Evolutionary conservation across 2,888 invertebrate genomes (phyloP), one percentile per base, ranked within the genome.

Genomic region (Alsophila aescularia): DNA sequence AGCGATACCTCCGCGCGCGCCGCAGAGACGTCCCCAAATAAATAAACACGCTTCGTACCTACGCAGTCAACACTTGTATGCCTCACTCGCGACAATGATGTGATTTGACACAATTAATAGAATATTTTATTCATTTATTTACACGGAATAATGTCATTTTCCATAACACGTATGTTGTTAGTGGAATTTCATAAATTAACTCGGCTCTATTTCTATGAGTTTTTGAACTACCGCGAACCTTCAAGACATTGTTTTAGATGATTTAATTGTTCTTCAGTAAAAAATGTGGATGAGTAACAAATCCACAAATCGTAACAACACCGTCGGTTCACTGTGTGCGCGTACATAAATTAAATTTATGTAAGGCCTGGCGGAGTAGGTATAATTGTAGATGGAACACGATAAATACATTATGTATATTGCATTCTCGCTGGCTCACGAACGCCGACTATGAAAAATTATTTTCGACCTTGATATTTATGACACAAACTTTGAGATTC

Each of bases 1-100:
- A 60, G 56, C 66, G 64, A 64, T 74, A 83, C 73, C 73, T 79
- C 77, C 72, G 72, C 67, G 67, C 73, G 73, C 75, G 70, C 69
- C 73, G 24, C 24, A 8, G 71, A 64, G 67, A 67, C 70, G 69
- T 73, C 77, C 70, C 77, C 77, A 83, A 87, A 83, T 81, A 86
- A 85, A 86, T 81, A 88, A 85, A 85, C 76, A 74, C 64, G 76
- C 34, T 45, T 27, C 43, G 81, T 83, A 83, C 82, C 79, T 77
- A 76, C 72, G 70, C 75, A 61, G 90, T 85, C 77, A 90, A 71
- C 86, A 87, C 72, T 86, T 84, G 69, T 79, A 75, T 66, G 72
- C 65, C 77, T 82, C 80, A 83, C 75, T 79, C 77, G 79, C 75
- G 27, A 47, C 12, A 37, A 75, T 69, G 70, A 79, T 72, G 71